A percentile compares a stretch with the other conserved stretches of the same genome.
Evolutionary conservation across 2,113 vertebrate genomes (phyloP).

Genomic region (Ceyx margarethae): DNA sequence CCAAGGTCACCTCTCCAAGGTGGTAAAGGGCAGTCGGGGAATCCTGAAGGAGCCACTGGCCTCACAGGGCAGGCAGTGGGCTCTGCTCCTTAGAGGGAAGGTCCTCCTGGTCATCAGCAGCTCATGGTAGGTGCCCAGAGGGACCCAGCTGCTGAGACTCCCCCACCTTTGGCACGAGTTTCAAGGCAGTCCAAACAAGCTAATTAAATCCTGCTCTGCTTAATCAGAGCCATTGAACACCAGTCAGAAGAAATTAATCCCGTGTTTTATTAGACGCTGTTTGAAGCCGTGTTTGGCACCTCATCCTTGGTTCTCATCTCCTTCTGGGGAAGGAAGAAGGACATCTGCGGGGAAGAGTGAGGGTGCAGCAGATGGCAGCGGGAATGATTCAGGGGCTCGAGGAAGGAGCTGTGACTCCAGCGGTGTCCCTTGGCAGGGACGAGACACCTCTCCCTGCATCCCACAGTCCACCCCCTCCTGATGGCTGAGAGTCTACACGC

Average conservation of each 20-base stretch:
- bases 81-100: background rate
- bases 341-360: slow-evolving; percentile 60
- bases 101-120: background rate
- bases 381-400: slow-evolving; percentile 63
- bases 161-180: background rate
- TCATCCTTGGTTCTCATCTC: slow-evolving; percentile 49
- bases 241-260: slow-evolving; percentile 66
- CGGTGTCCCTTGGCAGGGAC: background rate
- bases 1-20: background rate
- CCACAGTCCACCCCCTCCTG: background rate
- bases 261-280: slow-evolving; percentile 57
- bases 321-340: slow-evolving; percentile 66
- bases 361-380: slow-evolving; percentile 58
- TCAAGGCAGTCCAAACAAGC: slow-evolving; percentile 29
- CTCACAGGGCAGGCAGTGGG: background rate
- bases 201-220: slow-evolving; percentile 64
- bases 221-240: slow-evolving; percentile 65
- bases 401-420: slow-evolving; percentile 51
- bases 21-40: background rate
- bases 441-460: slow-evolving; percentile 25
- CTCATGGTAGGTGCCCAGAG: background rate
- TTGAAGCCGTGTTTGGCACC: slow-evolving; percentile 57
- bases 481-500: background rate
- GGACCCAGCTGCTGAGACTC: background rate
- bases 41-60: background rate